A percentile compares a stretch with the other conserved stretches of the same genome.
phyloP scores from a whole-genome alignment of 1,140 invertebrate genomes.

The Lerema accius region DNA sequence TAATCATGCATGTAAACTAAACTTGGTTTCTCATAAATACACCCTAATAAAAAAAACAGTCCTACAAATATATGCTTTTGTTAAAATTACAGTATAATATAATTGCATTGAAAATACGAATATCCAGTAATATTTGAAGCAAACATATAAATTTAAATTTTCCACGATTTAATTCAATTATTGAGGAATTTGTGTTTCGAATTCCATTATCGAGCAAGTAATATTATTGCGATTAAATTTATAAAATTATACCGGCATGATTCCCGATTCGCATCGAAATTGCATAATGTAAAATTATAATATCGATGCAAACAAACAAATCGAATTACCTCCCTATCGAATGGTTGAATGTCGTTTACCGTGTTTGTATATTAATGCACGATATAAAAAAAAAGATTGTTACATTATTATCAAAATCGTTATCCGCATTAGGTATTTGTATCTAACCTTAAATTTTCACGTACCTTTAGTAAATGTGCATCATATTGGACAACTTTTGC shows the following conservation, averaged over 20 bases:
- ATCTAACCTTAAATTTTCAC: too few relatives aligned
- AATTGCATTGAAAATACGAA: neutral
- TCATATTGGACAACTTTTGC: too few relatives aligned
- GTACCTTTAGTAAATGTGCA: too few relatives aligned
- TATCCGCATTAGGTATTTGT: too few relatives aligned
- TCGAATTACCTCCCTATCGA: conserved; percentile 21
- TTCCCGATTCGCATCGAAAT: conserved; percentile 2
- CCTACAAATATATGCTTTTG: too few relatives aligned
- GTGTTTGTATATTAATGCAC: neutral
- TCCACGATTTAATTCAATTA: conserved; percentile 14
- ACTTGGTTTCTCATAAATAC: too few relatives aligned
- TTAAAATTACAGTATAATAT: too few relatives aligned
- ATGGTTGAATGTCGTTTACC: conserved; percentile 9
- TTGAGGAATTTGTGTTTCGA: conserved; percentile 11
- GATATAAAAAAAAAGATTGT: too few relatives aligned
- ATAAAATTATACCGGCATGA: conserved; percentile 25
- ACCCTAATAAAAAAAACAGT: too few relatives aligned
- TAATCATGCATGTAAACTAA: too few relatives aligned
- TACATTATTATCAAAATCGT: too few relatives aligned
- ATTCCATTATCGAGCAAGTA: conserved; percentile 15
- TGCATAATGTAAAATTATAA: conserved; percentile 12
- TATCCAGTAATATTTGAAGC: neutral
- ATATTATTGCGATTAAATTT: conserved; percentile 23
- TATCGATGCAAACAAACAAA: conserved; percentile 14
- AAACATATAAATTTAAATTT: neutral